Conservation (phyloP, 2,113 vertebrate genomes). For the Oncorhynchus masou region DNA sequence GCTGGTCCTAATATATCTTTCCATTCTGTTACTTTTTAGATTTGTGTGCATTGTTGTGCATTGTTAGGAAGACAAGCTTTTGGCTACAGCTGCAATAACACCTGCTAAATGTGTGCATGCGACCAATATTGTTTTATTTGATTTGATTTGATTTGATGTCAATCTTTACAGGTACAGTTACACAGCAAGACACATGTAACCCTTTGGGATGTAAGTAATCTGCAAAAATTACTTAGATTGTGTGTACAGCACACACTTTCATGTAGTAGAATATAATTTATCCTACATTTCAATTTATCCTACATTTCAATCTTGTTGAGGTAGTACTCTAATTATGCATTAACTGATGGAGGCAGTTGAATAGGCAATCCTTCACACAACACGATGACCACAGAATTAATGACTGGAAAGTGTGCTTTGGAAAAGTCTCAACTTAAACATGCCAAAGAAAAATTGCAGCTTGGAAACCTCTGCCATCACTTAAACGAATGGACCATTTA, state of each 20-base stretch:
- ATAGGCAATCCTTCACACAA: constrained; percentile 38
- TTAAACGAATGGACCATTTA: constrained; percentile 55
- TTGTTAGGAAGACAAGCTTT: too few species aligned
- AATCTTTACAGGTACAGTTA: too few species aligned
- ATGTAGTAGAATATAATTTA: constrained; percentile 40
- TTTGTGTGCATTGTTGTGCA: too few species aligned
- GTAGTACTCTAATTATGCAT: constrained; percentile 58
- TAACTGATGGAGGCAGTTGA: constrained; percentile 44
- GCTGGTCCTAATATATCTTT: too few species aligned
- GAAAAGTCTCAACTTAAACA: constrained; percentile 63
- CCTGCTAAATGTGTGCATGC: too few species aligned
- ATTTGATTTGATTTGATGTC: too few species aligned
- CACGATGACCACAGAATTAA: constrained; percentile 43
- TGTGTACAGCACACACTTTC: constrained; percentile 53
- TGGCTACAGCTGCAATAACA: too few species aligned
- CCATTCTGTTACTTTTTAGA: too few species aligned
- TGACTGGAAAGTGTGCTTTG: constrained; percentile 70
- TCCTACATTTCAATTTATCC: constrained; percentile 21
- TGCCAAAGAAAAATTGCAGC: constrained; percentile 52
- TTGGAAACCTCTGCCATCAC: constrained; percentile 56
- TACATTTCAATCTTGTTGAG: constrained; percentile 50
- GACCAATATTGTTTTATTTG: too few species aligned
- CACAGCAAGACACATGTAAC: too few species aligned
- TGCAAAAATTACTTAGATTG: not conserved
- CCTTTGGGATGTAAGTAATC: not conserved